Conservation (phyloP, 2,888 invertebrate species). For the Sphaerophoria rueppellii region DNA sequence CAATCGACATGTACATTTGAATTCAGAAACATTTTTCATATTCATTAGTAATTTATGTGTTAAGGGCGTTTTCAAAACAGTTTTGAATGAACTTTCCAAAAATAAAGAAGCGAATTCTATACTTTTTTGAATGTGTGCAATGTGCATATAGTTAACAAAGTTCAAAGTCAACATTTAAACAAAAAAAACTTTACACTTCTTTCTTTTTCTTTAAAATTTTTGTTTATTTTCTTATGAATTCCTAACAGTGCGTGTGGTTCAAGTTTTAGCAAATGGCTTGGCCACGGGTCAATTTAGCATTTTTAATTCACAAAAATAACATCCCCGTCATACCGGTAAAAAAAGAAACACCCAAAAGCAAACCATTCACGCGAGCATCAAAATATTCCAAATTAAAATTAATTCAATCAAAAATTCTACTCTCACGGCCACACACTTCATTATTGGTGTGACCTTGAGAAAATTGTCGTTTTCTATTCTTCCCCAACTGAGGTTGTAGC, state of each 20-base stretch:
- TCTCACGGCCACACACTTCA: slow-evolving; percentile 32
- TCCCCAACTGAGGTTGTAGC: slow-evolving; percentile 60
- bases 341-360: slow-evolving; percentile 22
- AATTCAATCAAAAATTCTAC: slow-evolving; percentile 57
- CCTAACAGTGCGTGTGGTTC: too few species aligned
- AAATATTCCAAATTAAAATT: slow-evolving; percentile 47
- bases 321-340: neutral
- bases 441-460: slow-evolving; percentile 58
- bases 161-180: too few species aligned
- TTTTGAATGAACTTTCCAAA: neutral
- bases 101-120: too few species aligned
- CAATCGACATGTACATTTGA: neutral
- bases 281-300: too few species aligned
- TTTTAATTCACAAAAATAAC: neutral
- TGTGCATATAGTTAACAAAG: too few species aligned
- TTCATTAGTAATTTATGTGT: too few species aligned
- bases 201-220: too few species aligned
- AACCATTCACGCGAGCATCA: slow-evolving; percentile 48
- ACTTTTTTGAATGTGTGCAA: too few species aligned
- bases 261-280: too few species aligned
- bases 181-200: too few species aligned
- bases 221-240: too few species aligned
- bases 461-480: neutral
- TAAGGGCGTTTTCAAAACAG: neutral
- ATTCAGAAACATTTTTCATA: neutral